Conservation (phyloP, 2,888 invertebrate genomes). For the Chromoteleia sp. region DNA sequence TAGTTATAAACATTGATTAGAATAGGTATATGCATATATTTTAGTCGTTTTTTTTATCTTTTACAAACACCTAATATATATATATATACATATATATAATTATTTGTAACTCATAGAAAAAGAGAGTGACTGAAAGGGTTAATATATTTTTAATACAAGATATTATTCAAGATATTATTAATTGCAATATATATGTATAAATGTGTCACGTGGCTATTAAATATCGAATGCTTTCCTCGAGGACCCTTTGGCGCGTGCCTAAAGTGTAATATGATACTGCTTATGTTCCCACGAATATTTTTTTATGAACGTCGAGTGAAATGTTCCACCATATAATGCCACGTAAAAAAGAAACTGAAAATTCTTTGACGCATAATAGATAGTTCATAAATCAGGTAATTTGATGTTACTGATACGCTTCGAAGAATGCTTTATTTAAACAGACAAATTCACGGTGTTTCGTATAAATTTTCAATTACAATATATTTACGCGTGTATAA, state of each 20-base stretch:
- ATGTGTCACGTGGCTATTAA: conserved; percentile 1
- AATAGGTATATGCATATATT: too few species aligned
- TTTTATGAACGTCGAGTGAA: conserved; percentile 25
- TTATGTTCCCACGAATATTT: conserved; percentile 35
- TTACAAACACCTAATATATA: too few species aligned
- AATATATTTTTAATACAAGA: too few species aligned
- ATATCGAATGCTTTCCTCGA: conserved; percentile 16
- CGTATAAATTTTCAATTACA: conserved; percentile 30
- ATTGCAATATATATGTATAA: too few species aligned
- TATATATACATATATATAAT: too few species aligned
- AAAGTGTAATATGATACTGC: conserved; percentile 35
- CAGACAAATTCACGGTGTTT: conserved; percentile 3
- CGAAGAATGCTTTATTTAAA: conserved; percentile 32
- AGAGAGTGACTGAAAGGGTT: too few species aligned
- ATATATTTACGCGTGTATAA: conserved; percentile 15
- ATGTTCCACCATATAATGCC: conserved; percentile 22
- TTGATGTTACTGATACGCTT: conserved; percentile 29
- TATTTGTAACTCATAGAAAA: too few species aligned
- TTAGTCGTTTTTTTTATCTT: too few species aligned
- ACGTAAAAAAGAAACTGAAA: conserved; percentile 33
- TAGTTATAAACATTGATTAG: too few species aligned
- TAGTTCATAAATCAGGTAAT: conserved; percentile 51
- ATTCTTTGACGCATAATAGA: conserved; percentile 27
- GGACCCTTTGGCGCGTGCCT: conserved; percentile 47
- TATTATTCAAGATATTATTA: too few species aligned